phyloP scores from a whole-genome alignment of 1,140 invertebrate species.

The Ganaspis sp. region DNA sequence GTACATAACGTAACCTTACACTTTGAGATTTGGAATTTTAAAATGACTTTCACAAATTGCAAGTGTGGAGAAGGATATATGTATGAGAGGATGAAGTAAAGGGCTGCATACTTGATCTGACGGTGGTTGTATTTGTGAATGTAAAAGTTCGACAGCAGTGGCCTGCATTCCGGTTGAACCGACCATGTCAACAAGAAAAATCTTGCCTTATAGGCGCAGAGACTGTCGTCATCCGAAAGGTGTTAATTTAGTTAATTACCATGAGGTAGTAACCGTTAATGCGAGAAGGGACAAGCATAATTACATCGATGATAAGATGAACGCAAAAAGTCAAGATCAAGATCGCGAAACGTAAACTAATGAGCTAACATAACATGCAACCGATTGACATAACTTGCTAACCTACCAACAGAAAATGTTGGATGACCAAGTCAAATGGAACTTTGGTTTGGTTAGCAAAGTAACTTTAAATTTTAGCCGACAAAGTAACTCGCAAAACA shows the following conservation, averaged over 20 bases:
- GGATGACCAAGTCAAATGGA: too few relatives aligned
- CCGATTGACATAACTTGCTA: too few relatives aligned
- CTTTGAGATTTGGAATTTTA: too few relatives aligned
- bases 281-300: background rate
- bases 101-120: conserved; percentile 31
- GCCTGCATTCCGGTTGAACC: background rate
- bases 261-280: background rate
- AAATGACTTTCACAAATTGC: too few relatives aligned
- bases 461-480: too few relatives aligned
- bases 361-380: too few relatives aligned
- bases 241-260: conserved; percentile 27
- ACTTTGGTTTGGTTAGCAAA: too few relatives aligned
- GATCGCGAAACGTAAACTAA: background rate
- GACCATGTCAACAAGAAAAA: conserved; percentile 21
- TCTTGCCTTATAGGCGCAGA: background rate
- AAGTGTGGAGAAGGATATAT: background rate
- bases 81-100: background rate
- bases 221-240: background rate
- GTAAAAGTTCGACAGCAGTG: conserved; percentile 31
- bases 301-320: background rate
- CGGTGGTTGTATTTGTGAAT: background rate
- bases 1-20: too few relatives aligned
- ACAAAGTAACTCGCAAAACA: too few relatives aligned
- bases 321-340: background rate
- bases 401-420: too few relatives aligned